A percentile compares a stretch with the other conserved stretches of the same genome.
These are phyloP conservation scores for Nymphalis polychloros DNA, from an alignment of 2,888 invertebrate species.

Conservation along the genomic window DNA sequence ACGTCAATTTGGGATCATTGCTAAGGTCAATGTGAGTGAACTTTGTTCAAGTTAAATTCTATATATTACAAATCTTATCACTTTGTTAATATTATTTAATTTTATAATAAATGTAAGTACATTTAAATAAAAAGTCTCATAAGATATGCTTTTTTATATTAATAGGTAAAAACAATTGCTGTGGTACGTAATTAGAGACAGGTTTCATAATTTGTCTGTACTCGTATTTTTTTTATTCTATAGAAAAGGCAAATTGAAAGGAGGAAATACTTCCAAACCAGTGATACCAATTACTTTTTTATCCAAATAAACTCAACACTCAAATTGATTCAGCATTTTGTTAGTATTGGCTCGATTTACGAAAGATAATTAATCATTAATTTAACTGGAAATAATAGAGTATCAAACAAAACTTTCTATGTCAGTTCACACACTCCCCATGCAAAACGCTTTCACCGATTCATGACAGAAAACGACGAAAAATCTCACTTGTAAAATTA, in stretches of 20 bases:
- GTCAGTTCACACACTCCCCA: slow-evolving; percentile 25
- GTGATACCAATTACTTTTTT: too few relatives aligned
- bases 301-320: not conserved
- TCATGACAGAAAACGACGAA: slow-evolving; percentile 5
- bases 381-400: slow-evolving; percentile 8
- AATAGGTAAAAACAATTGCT: too few relatives aligned
- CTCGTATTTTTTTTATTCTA: not conserved
- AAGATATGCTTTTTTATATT: too few relatives aligned
- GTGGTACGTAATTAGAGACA: too few relatives aligned
- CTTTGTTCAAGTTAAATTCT: too few relatives aligned
- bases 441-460: slow-evolving; percentile 33
- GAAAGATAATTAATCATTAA: not conserved
- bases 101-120: too few relatives aligned
- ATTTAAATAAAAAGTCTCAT: too few relatives aligned
- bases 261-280: slow-evolving; percentile 1
- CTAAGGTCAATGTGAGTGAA: not conserved
- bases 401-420: slow-evolving; percentile 36
- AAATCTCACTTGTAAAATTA: not conserved
- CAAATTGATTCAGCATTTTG: not conserved
- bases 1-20: not conserved
- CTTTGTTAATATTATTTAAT: too few relatives aligned
- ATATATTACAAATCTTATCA: too few relatives aligned
- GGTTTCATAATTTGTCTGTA: too few relatives aligned
- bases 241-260: not conserved
- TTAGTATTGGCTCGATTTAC: not conserved